Base-by-base conservation (phyloP, 2,888 invertebrate genomes). In the Crematogaster levior region DNA sequence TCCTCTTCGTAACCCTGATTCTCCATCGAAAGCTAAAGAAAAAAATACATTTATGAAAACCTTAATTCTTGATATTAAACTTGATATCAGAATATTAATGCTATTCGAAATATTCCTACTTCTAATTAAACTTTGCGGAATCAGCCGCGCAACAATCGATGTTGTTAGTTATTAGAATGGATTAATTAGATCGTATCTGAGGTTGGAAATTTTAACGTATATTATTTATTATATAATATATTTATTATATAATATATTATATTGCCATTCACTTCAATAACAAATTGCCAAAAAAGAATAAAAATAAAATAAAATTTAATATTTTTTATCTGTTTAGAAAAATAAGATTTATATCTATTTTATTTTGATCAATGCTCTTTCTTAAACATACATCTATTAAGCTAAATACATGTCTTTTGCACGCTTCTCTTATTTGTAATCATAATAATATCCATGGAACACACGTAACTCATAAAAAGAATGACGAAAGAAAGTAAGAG, bases 1-100 rank as follows among this genome's bases (percentile, higher is more conserved):
- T 94, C 94, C 83, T 93, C 93, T 85, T 94, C 94, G 90, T 92
- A 94, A 51, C 91, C 94, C 85, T 91, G 92, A 86, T 94, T 94
- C 90, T 94, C 94, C 94, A 94, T 94, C 94, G 93, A 90, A 70
- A 88, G 56, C 75, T 74, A 21, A 53, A 37, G 40, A 1, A 51
- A 46, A 10, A 21, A n/a, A 21, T 1, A 7, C 46, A 60, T 43
- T 48, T 34, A 27, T 21, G 2, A 40, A 70, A 51, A 51, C 15
- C 2, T 37, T 66, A 3, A 68, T 48, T 61, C 6, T 56, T 30
- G 18, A 53, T 12, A 37, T 18, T 63, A 63, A 51, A 51, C 15
- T 1, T 1, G 6, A 34, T 61, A 7, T 6, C 2, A 37, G 12
- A 37, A 37, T 37, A 21, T 58, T 12, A 37, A 61, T 6, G 6